Evolutionary conservation across 1,140 invertebrate species (phyloP), one percentile per base, ranked within the genome.

Genomic region (Alviniconcha marisindica): DNA sequence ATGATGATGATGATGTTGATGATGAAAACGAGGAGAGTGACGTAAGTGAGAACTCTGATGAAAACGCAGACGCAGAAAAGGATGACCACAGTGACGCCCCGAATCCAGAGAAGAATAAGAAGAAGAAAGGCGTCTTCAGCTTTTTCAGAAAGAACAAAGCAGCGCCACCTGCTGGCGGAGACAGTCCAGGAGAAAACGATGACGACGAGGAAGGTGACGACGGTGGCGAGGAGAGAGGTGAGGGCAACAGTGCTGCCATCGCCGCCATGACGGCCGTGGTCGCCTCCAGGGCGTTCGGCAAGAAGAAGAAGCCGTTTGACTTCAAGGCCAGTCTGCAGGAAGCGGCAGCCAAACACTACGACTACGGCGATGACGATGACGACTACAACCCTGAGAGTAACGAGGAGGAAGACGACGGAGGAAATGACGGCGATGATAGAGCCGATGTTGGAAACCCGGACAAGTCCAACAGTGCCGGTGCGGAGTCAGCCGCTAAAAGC

Each of bases 301-400:
- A 66, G 4, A 66, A 66, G 63, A 66, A 66, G 31, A 66, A 66
- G 63, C 63, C 63, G 1, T 66, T 66, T 33, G 63, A 66, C 28
- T 66, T 66, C 63, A 66, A 66, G 36, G 63, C 63, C 14, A 66
- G 36, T 33, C 63, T 66, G 5, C n/a, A 33, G 18, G 63, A 7
- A 33, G 24, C 63, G 36, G 63, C 31, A 7, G 31, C 63, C 12
- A 66, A 33, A 33, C 31, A 66, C 18, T 66, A 66, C 63, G 63
- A 66, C 63, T 7, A 33, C 14, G 5, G 36, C 36, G 0, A 66
- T 33, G 63, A 66, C 31, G n/a, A 66, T 66, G 63, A 33, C 5
- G 63, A 66, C 63, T 33, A 66, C 28, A 4, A 7, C 10, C 10
- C 7, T 51, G 48, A 51, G 10, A 12, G 21, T 51, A 21, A 33